Evolutionary conservation across 1,140 invertebrate species (phyloP).

Genomic region (Doryteuthis pealeii): DNA sequence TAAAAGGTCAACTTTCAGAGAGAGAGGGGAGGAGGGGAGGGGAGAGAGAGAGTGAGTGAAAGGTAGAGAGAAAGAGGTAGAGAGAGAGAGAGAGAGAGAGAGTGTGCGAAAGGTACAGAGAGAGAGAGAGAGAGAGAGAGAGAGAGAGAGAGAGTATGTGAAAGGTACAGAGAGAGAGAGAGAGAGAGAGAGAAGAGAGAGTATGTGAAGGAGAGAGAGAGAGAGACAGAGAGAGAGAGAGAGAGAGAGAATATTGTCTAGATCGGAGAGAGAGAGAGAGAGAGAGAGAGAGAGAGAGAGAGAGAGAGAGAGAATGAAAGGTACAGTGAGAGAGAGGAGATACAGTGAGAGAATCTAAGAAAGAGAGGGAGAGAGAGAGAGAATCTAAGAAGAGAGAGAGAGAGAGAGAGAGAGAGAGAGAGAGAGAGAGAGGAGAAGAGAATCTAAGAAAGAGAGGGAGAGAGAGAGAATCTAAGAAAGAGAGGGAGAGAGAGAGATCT

Average conservation of each 20-base stretch:
- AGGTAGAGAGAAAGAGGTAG: not conserved
- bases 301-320: not conserved
- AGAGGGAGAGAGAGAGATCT: not conserved
- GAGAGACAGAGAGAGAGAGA: not conserved
- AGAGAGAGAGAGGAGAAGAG: not conserved
- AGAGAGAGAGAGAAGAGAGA: not conserved
- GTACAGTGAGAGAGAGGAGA: not conserved
- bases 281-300: not conserved
- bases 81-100: not conserved
- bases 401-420: not conserved
- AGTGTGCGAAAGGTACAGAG: not conserved
- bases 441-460: not conserved
- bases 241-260: not conserved
- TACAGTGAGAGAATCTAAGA: not conserved
- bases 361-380: not conserved
- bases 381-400: not conserved
- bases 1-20: too few species aligned
- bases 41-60: not conserved
- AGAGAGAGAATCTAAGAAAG: not conserved
- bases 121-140: not conserved
- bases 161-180: not conserved
- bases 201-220: too few species aligned
- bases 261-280: not conserved
- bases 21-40: not conserved
- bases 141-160: not conserved